Evolutionary conservation across 2,797 vertebrate genomes (phyloP).

Genomic region (Discoglossus pictus): DNA sequence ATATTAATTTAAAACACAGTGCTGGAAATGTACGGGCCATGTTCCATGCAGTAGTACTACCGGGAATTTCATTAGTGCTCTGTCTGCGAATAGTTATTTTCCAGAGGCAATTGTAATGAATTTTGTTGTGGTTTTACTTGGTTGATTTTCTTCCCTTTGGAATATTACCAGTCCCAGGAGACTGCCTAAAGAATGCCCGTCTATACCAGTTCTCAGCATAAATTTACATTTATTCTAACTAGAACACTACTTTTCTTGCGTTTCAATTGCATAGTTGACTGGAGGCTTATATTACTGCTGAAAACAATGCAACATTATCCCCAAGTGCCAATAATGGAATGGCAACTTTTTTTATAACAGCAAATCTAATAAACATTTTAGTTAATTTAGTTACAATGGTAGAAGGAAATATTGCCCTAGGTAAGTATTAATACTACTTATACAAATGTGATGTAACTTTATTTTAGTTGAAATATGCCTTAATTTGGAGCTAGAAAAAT

Average conservation of each 20-base stretch:
- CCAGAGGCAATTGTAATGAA: constrained; percentile 37
- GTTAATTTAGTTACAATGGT: no score
- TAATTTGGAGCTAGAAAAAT: no score
- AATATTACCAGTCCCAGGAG: constrained; percentile 17
- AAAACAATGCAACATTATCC: background rate
- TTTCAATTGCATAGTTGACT: background rate
- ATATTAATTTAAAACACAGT: constrained; percentile 15
- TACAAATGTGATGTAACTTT: no score
- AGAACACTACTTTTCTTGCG: background rate
- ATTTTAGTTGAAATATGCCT: no score
- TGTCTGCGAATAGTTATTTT: constrained; percentile 16
- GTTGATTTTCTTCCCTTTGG: constrained; percentile 36
- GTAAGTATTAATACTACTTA: no score
- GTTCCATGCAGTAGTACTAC: background rate
- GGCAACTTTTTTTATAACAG: background rate
- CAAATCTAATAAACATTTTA: no score
- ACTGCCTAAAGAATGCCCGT: constrained; percentile 10
- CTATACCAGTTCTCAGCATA: constrained; percentile 10
- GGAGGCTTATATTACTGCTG: background rate
- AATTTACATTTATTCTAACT: constrained; percentile 24
- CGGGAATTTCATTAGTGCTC: constrained; percentile 25
- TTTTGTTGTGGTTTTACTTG: constrained; percentile 46
- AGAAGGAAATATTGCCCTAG: no score
- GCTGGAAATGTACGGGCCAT: background rate
- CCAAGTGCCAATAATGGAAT: background rate